Base-by-base conservation (phyloP, 2,888 invertebrate species). In the Ochropleura plecta region DNA sequence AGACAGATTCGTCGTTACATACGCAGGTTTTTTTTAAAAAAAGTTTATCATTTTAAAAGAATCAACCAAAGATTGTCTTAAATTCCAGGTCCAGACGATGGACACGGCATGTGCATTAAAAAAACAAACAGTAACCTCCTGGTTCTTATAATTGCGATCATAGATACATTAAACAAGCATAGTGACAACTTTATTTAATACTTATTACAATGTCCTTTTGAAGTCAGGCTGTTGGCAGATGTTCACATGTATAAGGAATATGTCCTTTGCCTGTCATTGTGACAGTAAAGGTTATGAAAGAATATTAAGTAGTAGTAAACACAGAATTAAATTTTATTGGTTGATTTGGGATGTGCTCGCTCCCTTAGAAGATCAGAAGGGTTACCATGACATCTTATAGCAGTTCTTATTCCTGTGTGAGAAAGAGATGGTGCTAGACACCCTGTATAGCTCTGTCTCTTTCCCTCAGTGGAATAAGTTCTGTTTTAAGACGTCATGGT, bases 281-380 rank as follows among this genome's bases (percentile, higher is more conserved):
- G 64, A 65, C 59, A 65, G n/a, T 12, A 6, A 44, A 79, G 79
- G 73, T 65, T 53, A n/a, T n/a, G 12, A 55, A 68, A 57, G 30
- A 59, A 77, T 40, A 51, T 65, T 12, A 14, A 48, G 3, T 30
- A 30, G 7, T 16, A 42, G 0, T 9, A 20, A 12, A 51, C 5
- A 53, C 14, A 40, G n/a, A 79, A 20, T 63, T 3, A 51, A 40
- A 53, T 3, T 30, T 30, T 30, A 30, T 30, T 30, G 30, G 30
- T 30, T 30, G 30, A 30, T 30, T 30, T 30, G 30, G 30, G 30
- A 30, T 30, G 30, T 30, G 30, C 30, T 30, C 30, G 1, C 3
- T 30, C 3, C 30, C 30, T 30, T 30, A 30, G 30, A 30, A 30
- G 30, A 30, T 30, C 30, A 30, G 30, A 30, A 30, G 30, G 30